Percentiles rank a stretch among this genome's conserved stretches.
These are phyloP conservation scores for Caradrina clavipalpis DNA, from an alignment of 2,888 invertebrate species.

Conservation along the genomic window DNA sequence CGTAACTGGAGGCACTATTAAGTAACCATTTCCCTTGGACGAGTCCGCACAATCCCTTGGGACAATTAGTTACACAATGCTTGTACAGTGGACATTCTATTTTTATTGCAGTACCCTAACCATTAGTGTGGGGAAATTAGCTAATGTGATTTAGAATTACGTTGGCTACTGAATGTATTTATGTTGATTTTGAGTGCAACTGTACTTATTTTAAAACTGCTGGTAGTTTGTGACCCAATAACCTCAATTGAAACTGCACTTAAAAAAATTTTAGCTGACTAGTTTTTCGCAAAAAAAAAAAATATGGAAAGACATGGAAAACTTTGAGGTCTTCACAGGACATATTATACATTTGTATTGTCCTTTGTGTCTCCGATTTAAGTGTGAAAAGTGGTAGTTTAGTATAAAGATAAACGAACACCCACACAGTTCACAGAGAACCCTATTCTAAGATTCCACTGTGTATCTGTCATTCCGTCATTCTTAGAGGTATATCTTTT, in stretches of 20 bases:
- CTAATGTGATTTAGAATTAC: constrained; percentile 43
- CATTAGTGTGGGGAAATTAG: constrained; percentile 41
- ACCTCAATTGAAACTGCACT: background rate
- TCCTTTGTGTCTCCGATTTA: too few species aligned
- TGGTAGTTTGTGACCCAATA: background rate
- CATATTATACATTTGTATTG: too few species aligned
- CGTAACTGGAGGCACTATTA: constrained; percentile 45
- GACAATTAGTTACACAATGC: constrained; percentile 49
- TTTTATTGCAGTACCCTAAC: constrained; percentile 44
- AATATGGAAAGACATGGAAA: too few species aligned
- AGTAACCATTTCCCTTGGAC: constrained; percentile 49
- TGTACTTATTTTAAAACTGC: background rate
- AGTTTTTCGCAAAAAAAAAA: too few species aligned
- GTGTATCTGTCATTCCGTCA: too few species aligned
- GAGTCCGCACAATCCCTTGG: constrained; percentile 43
- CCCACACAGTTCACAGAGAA: too few species aligned
- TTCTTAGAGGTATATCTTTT: too few species aligned
- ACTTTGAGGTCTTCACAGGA: too few species aligned
- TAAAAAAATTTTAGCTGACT: background rate
- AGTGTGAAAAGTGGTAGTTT: too few species aligned
- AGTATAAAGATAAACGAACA: too few species aligned
- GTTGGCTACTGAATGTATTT: background rate
- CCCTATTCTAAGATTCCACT: too few species aligned
- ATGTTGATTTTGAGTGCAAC: background rate
- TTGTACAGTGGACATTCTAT: constrained; percentile 39